Evolutionary conservation across 2,113 vertebrate species (phyloP), one percentile per base, ranked within the genome.

Genomic region (Struthidea cinerea): DNA sequence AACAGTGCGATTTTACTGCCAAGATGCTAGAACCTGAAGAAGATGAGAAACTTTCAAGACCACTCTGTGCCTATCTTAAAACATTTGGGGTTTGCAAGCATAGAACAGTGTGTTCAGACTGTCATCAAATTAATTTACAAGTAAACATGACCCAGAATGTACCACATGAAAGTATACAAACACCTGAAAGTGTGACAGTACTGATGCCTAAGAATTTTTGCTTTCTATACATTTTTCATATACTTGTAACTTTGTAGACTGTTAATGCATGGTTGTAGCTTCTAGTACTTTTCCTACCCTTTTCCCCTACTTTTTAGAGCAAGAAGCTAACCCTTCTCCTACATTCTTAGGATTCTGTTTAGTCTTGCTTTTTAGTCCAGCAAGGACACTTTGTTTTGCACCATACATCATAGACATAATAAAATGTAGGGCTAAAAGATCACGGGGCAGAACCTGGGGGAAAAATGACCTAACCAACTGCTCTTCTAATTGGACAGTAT

Each of bases 11-110:
- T 59, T 98, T 99, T 32, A 93, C 97, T 3, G 82, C 96, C 30
- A 98, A 98, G 6, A 91, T 98, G 9, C 89, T 98, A 5, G 87
- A 96, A 68, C 97, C 97, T 88, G 97, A 97, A 61, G 98, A 99
- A 85, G 90, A 97, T 3, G 95, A 94, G 46, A 99, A 98, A 90
- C 90, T 78, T 18, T 33, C 61, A 69, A 93, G 93, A 41, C 97
- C 98, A 6, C 94, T 99, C 16, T 99, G 99, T 94, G 75, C 69
- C 7, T 97, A 96, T 79, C 96, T 99, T 50, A 99, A 99, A 97
- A 96, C 94, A 68, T 97, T 98, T 59, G 99, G 98, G 41, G 97
- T 98, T 95, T 99, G 99, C 99, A 98, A 98, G 99, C 87, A 96
- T 77, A 96, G 87, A 95, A 96, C 85, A 17, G 41, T 39, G 11